Conservation (phyloP, 2,113 vertebrate species). For the Peromyscus maniculatus region DNA sequence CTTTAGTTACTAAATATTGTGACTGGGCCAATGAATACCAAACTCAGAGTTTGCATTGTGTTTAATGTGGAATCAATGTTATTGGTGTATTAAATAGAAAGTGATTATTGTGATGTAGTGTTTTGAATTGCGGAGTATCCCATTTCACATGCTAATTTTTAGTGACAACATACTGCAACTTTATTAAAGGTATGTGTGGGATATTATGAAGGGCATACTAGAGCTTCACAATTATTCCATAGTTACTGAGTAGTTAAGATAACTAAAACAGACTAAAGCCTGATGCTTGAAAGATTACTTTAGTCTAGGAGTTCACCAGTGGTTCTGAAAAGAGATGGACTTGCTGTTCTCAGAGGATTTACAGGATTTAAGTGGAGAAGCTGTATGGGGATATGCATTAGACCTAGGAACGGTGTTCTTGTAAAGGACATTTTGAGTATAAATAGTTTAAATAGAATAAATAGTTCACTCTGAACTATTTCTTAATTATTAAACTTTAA, state of each 20-base stretch:
- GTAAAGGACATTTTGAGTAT: neutral
- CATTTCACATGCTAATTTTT: neutral
- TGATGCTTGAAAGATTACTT: neutral
- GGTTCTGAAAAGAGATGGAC: neutral
- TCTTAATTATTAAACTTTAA: neutral
- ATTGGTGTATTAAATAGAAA: conserved; percentile 71
- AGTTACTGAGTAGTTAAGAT: neutral
- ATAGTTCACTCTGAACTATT: neutral
- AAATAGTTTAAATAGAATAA: neutral
- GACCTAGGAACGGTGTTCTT: neutral
- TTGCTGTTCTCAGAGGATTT: neutral
- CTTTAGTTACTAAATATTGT: conserved; percentile 62
- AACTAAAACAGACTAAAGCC: neutral
- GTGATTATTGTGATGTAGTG: conserved; percentile 63
- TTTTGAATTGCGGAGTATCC: neutral
- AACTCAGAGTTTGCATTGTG: conserved; percentile 70
- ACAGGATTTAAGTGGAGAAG: neutral
- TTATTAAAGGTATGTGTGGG: conserved; percentile 1
- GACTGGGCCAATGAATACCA: conserved; percentile 62
- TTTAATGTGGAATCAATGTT: conserved; percentile 78
- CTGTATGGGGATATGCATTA: neutral
- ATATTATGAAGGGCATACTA: neutral
- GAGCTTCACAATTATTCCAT: neutral
- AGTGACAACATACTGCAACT: neutral
- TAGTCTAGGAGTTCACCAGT: neutral